Evolutionary conservation across 92 coral and sea anemone genomes (phyloP).

Genomic region (Bergia puertoricense): DNA sequence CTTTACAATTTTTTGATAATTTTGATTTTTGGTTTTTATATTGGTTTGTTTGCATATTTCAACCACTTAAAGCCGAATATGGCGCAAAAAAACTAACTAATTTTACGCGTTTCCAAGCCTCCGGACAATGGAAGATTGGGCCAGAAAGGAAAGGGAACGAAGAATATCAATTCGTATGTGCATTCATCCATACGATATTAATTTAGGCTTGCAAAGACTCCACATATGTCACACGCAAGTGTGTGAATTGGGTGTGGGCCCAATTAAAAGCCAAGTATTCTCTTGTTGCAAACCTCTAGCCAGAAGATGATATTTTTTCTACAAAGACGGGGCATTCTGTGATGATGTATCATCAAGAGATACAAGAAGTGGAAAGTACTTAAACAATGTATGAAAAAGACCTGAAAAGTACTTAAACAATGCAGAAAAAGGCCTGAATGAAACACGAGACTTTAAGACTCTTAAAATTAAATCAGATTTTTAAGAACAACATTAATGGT

Average conservation of each 20-base stretch:
- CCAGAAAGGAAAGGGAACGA: no score
- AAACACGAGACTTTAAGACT: conserved; percentile 7
- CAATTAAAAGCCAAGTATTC: neutral
- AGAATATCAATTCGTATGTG: neutral
- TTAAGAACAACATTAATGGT: conserved; percentile 6
- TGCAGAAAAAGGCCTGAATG: neutral
- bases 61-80: no score
- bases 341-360: neutral
- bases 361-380: neutral
- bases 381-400: neutral
- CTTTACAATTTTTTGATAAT: no score
- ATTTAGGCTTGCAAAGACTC: no score
- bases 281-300: neutral
- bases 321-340: conserved; percentile 8
- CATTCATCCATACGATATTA: no score
- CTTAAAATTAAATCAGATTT: neutral
- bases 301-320: neutral
- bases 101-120: no score
- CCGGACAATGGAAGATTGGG: no score
- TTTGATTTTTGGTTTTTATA: no score
- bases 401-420: neutral
- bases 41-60: no score
- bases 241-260: no score
- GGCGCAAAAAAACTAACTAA: no score
- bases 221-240: neutral